These are phyloP conservation scores for Acanthacorydalis orientalis DNA, from an alignment of 2,888 invertebrate species.

Conservation along the genomic window DNA sequence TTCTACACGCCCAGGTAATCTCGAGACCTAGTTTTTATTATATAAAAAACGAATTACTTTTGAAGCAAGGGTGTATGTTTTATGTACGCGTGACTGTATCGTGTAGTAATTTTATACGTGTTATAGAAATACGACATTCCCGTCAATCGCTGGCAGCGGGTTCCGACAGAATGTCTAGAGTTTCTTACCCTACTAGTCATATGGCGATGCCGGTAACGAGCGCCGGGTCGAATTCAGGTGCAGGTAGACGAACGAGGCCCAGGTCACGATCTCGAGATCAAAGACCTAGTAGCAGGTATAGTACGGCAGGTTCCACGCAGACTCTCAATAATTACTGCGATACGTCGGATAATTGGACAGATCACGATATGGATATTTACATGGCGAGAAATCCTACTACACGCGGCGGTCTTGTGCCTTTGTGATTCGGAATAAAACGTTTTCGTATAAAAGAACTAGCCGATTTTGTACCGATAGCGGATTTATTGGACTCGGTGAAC, in stretches of 20 bases:
- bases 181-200: constrained; percentile 50
- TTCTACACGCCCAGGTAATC: constrained; percentile 47
- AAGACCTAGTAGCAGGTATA: constrained; percentile 60
- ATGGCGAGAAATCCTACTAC: constrained; percentile 83
- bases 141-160: constrained; percentile 70
- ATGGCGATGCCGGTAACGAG: constrained; percentile 31
- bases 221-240: constrained; percentile 33
- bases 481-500: no score
- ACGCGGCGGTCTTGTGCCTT: constrained; percentile 67
- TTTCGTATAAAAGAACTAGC: no score
- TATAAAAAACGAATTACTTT: no score
- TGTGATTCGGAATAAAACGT: constrained; percentile 25
- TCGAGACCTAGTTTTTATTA: no score
- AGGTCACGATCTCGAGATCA: constrained; percentile 61
- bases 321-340: constrained; percentile 75
- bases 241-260: constrained; percentile 50
- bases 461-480: no score
- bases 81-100: no score
- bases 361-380: constrained; percentile 91
- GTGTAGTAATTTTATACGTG: no score
- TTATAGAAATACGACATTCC: constrained; percentile 66
- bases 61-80: no score
- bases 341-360: constrained; percentile 84
- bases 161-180: constrained; percentile 63
- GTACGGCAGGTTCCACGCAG: constrained; percentile 63